Base-by-base conservation (phyloP, 1,140 invertebrate genomes). In the Phthorimaea operculella region DNA sequence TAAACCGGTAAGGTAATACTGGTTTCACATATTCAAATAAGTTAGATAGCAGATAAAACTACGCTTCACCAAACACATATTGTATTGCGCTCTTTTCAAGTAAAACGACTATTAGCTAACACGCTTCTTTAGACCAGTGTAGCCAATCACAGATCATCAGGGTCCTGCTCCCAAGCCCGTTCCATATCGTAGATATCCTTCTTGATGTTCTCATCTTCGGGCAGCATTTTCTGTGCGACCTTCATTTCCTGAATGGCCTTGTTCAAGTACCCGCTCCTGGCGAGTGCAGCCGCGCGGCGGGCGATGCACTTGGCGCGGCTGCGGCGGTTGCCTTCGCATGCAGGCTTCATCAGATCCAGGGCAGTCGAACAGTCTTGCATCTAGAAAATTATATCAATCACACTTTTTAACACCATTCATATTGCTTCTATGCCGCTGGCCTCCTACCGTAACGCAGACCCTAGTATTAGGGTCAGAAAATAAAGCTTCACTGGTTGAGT, bases 161-260 rank as follows among this genome's bases (percentile, higher is more conserved):
- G 85, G 63, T 86, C 80, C 55, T 87, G 85, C 64, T 87, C 85
- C 85, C 85, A 87, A 8, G 85, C 85, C 5, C 74, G 62, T 52
- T 87, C 85, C 85, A 87, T 87, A 12, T 80, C 72, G 39, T 76
- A 72, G 5, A 87, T 72, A 61, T 87, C 86, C 58, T 75, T 69
- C 64, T 83, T 85, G 12, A 87, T 73, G 6, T 64, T 74, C 51
- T 86, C 78, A 51, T 87, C 77, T 0, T 83, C 74, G 0, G 86
- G 86, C 51, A 85, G 33, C 61, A 94, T 79, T 73, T 89, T 89
- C 5, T 92, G 64, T 6, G 92, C 92, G 39, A 87, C 89, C 71
- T 93, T 90, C 80, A 93, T 88, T 83, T 95, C 93, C 58, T 87
- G 86, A 44, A 94, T 88, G 64, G 90, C 93, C 83, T 94, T 91